A percentile compares a stretch with the other conserved stretches of the same genome.
These are phyloP conservation scores for Grantiella picta DNA, from an alignment of 2,113 vertebrate genomes.

Conservation along the genomic window DNA sequence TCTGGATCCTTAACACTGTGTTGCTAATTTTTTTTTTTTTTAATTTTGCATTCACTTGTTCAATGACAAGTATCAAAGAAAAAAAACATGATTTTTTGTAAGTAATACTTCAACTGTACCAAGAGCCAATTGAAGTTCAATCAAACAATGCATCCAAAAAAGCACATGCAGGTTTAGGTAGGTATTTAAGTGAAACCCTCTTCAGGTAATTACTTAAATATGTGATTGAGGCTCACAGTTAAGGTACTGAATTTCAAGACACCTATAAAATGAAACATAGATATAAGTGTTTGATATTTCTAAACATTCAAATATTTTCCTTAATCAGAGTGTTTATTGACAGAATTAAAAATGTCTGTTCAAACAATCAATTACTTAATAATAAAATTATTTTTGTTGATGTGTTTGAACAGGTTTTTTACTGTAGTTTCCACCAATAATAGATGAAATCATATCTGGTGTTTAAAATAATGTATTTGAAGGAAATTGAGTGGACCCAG, in stretches of 20 bases:
- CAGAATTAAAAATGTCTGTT: background rate
- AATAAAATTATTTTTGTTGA: background rate
- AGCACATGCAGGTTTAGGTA: background rate
- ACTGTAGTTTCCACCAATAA: background rate
- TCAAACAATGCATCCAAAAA: background rate
- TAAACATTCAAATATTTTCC: background rate
- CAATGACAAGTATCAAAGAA: background rate
- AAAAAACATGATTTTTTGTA: accelerated
- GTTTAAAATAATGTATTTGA: background rate
- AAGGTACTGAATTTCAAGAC: background rate
- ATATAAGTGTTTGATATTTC: background rate
- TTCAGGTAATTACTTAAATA: background rate
- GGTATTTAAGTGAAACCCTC: background rate
- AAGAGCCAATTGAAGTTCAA: background rate
- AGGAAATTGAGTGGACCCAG: background rate
- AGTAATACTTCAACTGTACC: background rate
- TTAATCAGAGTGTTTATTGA: background rate
- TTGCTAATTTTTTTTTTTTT: background rate
- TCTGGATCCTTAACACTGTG: background rate
- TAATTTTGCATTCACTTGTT: background rate
- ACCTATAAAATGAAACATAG: background rate
- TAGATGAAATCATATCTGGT: background rate
- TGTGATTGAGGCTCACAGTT: background rate
- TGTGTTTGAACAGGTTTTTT: background rate
- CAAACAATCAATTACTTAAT: background rate